Evolutionary conservation across 2,888 invertebrate genomes (phyloP), one percentile per base, ranked within the genome.

Genomic region (Oscheius sp.): DNA sequence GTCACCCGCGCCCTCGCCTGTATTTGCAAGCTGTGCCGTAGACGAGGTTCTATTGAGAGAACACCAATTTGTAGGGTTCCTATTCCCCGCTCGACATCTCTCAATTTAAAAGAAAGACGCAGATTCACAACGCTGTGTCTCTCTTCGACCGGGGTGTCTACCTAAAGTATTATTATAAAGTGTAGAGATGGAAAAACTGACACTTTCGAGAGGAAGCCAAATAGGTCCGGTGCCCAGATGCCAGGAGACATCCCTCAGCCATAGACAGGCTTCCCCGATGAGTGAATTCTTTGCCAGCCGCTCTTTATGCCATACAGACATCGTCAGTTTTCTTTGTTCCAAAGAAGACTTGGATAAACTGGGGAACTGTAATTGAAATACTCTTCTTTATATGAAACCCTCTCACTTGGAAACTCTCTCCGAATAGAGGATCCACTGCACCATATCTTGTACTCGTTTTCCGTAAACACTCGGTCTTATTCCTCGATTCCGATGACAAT

Each of bases 351-450:
- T 64, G n/a, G 45, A 55, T 13, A 72, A 16, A 25, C 56, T 53
- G 13, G 53, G 16, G 58, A 72, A 66, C 72, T 72, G 21, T 66
- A 64, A 55, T n/a, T n/a, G n/a, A n/a, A n/a, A n/a, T n/a, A n/a
- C n/a, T n/a, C n/a, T n/a, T 21, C 5, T 6, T 16, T 16, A 5
- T 16, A 2, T 18, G 25, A 25, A 6, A 23, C 1, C 2, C 46
- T 49, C 25, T 18, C 0, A 72, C 72, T 29, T 43, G 68, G 16
- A 72, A 55, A 7, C 35, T 64, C 41, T 72, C 72, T 6, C 55
- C 66, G 41, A 66, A 72, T n/a, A 45, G 9, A 1, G 72, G 72
- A 52, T 72, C 56, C 1, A 66, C 72, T 1, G 72, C 43, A 5
- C 29, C 41, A 7, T 56, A 43, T 27, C 49, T 27, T 3, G 72